Base-by-base conservation (phyloP, 92 coral and sea anemone genomes). In the Heliopora coerulea region DNA sequence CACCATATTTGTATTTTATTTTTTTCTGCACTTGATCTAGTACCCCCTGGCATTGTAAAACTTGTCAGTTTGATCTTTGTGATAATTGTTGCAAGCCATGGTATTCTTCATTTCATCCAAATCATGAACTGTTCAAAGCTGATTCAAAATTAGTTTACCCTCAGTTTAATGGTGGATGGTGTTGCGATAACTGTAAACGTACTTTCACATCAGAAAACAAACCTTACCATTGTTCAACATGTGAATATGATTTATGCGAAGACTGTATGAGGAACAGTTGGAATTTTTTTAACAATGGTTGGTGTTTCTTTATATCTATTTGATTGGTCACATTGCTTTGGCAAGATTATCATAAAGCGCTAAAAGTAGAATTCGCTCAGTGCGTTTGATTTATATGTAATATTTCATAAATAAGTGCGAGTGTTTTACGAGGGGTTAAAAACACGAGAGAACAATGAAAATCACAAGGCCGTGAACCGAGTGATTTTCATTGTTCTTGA, bases 171-270 rank as follows among this genome's bases (percentile, higher is more conserved):
- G 97, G 97, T 9, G 88, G 89, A 15, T 91, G 97, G 97, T 31
- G 85, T 24, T 91, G 97, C 84, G 97, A 91, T 59, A 59, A 79
- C 48, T 91, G 96, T 75, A 84, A 82, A 23, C 65, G 66, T 26
- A 57, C 54, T 56, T 23, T 23, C 3, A 56, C 6, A 3, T 66
- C 81, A 15, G 57, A 41, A 8, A 77, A 49, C 37, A 66, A 76
- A 23, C 96, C 97, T 0, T 91, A 91, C 89, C 97, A 91, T 72
- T 91, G 97, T 65, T 65, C 34, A 62, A 79, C 61, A 13, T 91
- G 97, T 66, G 87, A 86, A 63, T 89, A 77, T 79, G 97, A 91
- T 52, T 65, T 91, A 68, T 91, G 97, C 52, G 68, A 82, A 56
- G 19, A 48, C 66, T 91, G 97, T 32, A 78, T 89, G 91, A 59